These are phyloP conservation scores for Phataginus tricuspis DNA, from an alignment of 2,797 vertebrate genomes.

Conservation along the genomic window DNA sequence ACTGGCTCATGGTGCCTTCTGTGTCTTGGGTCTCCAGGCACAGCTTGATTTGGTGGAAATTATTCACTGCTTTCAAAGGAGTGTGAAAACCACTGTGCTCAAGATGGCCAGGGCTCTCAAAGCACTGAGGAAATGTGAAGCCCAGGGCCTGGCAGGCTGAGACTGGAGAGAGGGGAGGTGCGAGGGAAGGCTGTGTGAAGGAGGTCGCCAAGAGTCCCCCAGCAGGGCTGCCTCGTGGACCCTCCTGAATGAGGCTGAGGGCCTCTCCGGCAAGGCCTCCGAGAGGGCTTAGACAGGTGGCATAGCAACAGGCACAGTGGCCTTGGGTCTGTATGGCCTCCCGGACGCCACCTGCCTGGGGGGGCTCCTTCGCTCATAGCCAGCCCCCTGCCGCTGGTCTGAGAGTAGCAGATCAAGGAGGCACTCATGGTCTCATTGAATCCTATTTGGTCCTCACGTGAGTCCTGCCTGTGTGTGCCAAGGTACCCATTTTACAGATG, in stretches of 20 bases:
- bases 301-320: neutral
- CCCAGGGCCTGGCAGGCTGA: neutral
- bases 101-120: neutral
- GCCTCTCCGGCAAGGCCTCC: neutral
- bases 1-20: neutral
- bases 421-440: neutral
- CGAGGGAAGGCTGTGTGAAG: neutral
- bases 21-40: no score
- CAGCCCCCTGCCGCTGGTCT: neutral
- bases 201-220: neutral
- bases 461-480: neutral
- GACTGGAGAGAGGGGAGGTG: neutral
- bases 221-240: neutral
- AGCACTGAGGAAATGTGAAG: neutral
- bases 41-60: neutral
- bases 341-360: neutral
- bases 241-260: neutral
- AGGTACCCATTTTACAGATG: neutral
- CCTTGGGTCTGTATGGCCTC: neutral
- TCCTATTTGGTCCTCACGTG: neutral
- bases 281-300: neutral
- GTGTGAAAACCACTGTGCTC: neutral
- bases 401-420: neutral
- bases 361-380: neutral
- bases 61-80: neutral